phyloP scores from a whole-genome alignment of 2,797 vertebrate genomes.

The Synaphobranchus kaupii region DNA sequence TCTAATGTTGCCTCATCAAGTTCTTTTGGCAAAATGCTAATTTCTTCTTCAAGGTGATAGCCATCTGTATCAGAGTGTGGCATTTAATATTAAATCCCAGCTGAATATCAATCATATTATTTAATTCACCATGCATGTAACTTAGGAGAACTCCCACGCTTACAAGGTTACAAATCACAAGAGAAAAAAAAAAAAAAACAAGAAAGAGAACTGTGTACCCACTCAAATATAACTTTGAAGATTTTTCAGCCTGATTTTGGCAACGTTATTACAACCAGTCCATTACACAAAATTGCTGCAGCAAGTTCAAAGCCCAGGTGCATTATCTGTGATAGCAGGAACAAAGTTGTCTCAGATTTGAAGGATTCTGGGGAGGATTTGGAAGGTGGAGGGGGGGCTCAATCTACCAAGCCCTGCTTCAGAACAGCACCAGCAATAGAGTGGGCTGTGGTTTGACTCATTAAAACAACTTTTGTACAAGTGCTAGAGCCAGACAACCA shows the following conservation, averaged over 20 bases:
- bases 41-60: background rate
- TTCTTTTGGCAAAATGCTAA: background rate
- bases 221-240: slow-evolving; percentile 60
- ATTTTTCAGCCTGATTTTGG: slow-evolving; percentile 54
- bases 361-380: slow-evolving; percentile 71
- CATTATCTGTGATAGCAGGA: slow-evolving; percentile 71
- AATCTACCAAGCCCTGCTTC: slow-evolving; percentile 57
- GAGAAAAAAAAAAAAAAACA: background rate
- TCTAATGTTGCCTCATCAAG: background rate
- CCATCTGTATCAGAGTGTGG: background rate
- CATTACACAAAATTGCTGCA: slow-evolving; percentile 72
- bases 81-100: background rate
- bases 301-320: slow-evolving; percentile 59
- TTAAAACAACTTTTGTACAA: slow-evolving; percentile 2
- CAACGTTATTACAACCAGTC: slow-evolving; percentile 62
- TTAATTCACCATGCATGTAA: background rate
- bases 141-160: background rate
- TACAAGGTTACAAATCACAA: slow-evolving; percentile 10
- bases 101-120: background rate
- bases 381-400: slow-evolving; percentile 61
- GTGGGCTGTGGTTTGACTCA: background rate
- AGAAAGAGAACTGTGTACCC: background rate
- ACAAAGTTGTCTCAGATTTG: slow-evolving; percentile 72
- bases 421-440: slow-evolving; percentile 15
- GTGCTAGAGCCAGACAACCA: background rate